A percentile compares a stretch with the other conserved stretches of the same genome.
phyloP scores from a whole-genome alignment of 1,140 invertebrate species.

The Drosophila triauraria region DNA sequence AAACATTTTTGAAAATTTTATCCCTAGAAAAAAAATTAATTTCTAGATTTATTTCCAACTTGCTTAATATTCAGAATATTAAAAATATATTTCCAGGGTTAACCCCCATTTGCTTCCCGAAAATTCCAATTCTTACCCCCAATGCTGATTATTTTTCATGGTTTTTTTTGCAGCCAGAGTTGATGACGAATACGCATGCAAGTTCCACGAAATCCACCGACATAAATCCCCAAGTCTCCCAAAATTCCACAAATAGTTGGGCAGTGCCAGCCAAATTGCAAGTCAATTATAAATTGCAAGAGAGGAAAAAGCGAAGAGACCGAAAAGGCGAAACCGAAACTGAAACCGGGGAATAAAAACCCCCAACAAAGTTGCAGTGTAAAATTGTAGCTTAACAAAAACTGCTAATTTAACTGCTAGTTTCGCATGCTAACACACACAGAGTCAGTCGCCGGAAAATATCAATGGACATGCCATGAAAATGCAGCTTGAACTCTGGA shows the following conservation, averaged over 20 bases:
- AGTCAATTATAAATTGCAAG: slow-evolving; percentile 81
- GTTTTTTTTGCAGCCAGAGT: slow-evolving; percentile 21
- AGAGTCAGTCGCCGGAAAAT: slow-evolving; percentile 36
- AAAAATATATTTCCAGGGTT: slow-evolving; percentile 23
- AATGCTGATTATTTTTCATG: slow-evolving; percentile 42
- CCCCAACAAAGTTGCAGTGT: slow-evolving; percentile 50
- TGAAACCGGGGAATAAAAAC: slow-evolving; percentile 26
- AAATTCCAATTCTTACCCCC: slow-evolving; percentile 13
- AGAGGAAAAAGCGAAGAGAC: slow-evolving; percentile 28
- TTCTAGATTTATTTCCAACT: no score
- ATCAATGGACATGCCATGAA: slow-evolving; percentile 78
- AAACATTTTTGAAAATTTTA: no score
- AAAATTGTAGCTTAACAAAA: slow-evolving; percentile 72
- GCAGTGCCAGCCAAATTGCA: slow-evolving; percentile 73
- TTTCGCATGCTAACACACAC: slow-evolving; percentile 64
- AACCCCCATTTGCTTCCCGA: slow-evolving; percentile 15
- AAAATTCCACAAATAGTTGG: slow-evolving; percentile 68
- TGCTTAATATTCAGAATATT: no score
- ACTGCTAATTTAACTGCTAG: slow-evolving; percentile 80
- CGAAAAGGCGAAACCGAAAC: slow-evolving; percentile 33
- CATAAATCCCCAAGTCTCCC: slow-evolving; percentile 18
- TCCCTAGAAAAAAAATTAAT: no score
- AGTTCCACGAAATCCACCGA: slow-evolving; percentile 72
- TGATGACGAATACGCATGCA: slow-evolving; percentile 81
- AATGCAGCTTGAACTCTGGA: slow-evolving; percentile 67